Base-by-base conservation (phyloP, 2,113 vertebrate genomes). In the Todiramphus saurophagus region DNA sequence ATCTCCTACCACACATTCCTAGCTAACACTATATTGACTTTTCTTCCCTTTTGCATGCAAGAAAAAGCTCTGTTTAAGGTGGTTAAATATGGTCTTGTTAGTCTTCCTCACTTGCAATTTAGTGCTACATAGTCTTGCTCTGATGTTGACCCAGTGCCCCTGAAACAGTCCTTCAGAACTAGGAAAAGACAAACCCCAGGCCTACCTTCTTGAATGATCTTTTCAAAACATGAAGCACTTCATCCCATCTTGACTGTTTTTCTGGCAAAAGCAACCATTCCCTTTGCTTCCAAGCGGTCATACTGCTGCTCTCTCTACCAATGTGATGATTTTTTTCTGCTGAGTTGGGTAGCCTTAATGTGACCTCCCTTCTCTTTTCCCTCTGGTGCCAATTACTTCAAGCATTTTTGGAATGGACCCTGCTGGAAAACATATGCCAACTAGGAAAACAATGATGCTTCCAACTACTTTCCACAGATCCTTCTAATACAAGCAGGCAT, bases 351-450 rank as follows among this genome's bases (percentile, higher is more conserved):
- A 72, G 41, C 41, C 60, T 91, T 86, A 89, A 51, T 86, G 44
- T 90, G 86, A 91, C 44, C 30, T 83, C 41, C 17, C 68, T 93
- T 90, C 86, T 87, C 85, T 80, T 88, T 95, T 96, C 92, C 86
- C 75, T 74, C 63, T 83, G 81, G 37, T 97, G 56, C 78, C 75
- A 92, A 88, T 78, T 95, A 94, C 82, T 88, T 93, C 44, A 92
- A 82, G 28, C 17, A 68, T 85, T 93, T 94, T 92, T 95, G 31
- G 81, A 94, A 87, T 16, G 5, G 18, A 41, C 21, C 85, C 46
- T 53, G 19, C 27, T 63, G 76, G 68, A 93, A 89, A 95, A 90
- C 33, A 63, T 86, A 50, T 83, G 81, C 60, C 79, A 93, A 53
- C 46, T 69, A 90, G 51, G 63, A 90, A 92, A 68, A 80, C 39